phyloP scores from a whole-genome alignment of 1,140 invertebrate genomes.

The Danaus plexippus region DNA sequence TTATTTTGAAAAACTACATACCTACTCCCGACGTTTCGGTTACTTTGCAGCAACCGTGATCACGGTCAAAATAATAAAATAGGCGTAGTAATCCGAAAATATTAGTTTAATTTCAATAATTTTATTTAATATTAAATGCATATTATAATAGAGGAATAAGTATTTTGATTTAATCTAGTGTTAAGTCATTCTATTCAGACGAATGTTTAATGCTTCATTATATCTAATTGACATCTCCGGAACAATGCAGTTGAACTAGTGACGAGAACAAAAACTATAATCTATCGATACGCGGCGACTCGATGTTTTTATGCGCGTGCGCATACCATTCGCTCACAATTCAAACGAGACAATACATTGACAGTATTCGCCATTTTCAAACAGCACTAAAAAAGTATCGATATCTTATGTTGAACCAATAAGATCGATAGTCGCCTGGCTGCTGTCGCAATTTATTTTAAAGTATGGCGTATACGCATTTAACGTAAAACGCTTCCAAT shows the following conservation, averaged over 20 bases:
- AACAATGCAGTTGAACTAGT: constrained; percentile 46
- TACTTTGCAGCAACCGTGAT: too few relatives aligned
- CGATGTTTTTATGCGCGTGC: constrained; percentile 38
- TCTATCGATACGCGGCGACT: constrained; percentile 48
- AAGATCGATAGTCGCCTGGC: constrained; percentile 24
- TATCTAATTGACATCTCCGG: constrained; percentile 52
- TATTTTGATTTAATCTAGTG: too few relatives aligned
- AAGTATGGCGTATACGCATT: constrained; percentile 36
- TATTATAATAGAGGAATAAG: too few relatives aligned
- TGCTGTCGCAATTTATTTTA: constrained; percentile 15
- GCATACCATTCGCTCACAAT: constrained; percentile 33
- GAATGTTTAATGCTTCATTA: constrained; percentile 36
- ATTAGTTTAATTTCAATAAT: too few relatives aligned
- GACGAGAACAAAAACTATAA: constrained; percentile 47
- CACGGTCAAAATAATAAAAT: too few relatives aligned
- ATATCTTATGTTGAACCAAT: constrained; percentile 19
- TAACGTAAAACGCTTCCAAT: constrained; percentile 48
- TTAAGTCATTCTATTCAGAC: too few relatives aligned
- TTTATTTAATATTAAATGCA: too few relatives aligned
- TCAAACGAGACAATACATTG: neutral
- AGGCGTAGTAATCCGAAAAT: too few relatives aligned
- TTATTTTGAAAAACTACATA: too few relatives aligned
- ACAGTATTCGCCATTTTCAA: constrained; percentile 30
- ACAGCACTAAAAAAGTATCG: constrained; percentile 10
- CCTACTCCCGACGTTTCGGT: too few relatives aligned